A percentile compares a stretch with the other conserved stretches of the same genome.
Conservation (phyloP, 1,140 invertebrate species). For the Saccostrea cuccullata region DNA sequence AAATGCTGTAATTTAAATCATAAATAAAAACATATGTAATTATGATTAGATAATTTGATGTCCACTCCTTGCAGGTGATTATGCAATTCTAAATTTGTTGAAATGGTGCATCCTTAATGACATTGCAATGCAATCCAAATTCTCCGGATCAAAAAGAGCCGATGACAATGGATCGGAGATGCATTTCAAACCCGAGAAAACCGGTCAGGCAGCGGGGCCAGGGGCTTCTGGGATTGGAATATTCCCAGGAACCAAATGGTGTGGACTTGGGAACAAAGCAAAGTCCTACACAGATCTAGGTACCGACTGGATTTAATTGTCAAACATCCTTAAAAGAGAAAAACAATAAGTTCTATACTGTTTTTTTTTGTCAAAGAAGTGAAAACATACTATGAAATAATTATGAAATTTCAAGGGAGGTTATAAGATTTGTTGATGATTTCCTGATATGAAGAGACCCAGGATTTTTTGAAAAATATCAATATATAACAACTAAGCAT, state of each 20-base stretch:
- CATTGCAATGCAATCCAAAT: not conserved
- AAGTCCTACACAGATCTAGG: conserved; percentile 47
- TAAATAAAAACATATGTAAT: not conserved
- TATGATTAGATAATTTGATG: not conserved
- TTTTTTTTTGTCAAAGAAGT: too few species aligned
- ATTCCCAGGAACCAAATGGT: conserved; percentile 56
- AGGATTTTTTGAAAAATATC: not conserved
- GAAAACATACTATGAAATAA: too few species aligned
- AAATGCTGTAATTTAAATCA: not conserved
- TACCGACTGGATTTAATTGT: not conserved
- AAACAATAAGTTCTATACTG: too few species aligned
- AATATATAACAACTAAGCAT: not conserved
- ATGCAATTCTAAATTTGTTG: not conserved
- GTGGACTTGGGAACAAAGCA: conserved; percentile 47
- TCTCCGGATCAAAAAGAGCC: not conserved
- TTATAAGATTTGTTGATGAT: too few species aligned
- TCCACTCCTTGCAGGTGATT: not conserved
- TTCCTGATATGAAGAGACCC: too few species aligned
- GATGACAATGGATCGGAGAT: not conserved
- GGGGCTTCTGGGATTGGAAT: conserved; percentile 37
- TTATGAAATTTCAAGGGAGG: too few species aligned
- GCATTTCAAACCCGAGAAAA: conserved; percentile 50
- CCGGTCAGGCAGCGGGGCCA: conserved; percentile 45
- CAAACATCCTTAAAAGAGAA: not conserved
- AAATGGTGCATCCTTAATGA: conserved; percentile 16